Percentiles rank a stretch among this genome's conserved stretches.
Conservation (phyloP, 2,797 vertebrate species). For the Muraenolepis orangiensis region DNA sequence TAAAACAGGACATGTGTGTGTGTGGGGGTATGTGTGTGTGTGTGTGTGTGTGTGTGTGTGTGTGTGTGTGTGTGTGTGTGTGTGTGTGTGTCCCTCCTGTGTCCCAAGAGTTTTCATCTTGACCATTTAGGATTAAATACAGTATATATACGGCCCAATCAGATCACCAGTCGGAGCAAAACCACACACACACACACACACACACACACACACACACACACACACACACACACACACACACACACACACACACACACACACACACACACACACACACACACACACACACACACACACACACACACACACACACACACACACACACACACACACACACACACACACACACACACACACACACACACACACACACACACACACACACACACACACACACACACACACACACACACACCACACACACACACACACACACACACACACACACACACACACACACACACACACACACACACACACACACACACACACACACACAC, state of each 20-base stretch:
- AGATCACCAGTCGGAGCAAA: not conserved
- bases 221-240: no score
- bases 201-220: no score
- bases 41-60: not conserved
- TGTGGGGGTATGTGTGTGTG: no score
- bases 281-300: not conserved
- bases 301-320: not conserved
- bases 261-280: not conserved
- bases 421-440: no score
- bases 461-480: no score
- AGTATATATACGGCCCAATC: not conserved
- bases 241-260: no score
- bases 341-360: not conserved
- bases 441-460: not conserved
- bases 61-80: not conserved
- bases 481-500: slow-evolving; percentile 5
- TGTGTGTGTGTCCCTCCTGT: not conserved
- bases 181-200: no score
- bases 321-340: not conserved
- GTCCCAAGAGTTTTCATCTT: not conserved
- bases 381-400: no score
- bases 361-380: not conserved
- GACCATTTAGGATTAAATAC: not conserved
- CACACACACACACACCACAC: no score
- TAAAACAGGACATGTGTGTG: not conserved